Conservation (phyloP, 1,140 invertebrate species). For the Adelges cooleyi region DNA sequence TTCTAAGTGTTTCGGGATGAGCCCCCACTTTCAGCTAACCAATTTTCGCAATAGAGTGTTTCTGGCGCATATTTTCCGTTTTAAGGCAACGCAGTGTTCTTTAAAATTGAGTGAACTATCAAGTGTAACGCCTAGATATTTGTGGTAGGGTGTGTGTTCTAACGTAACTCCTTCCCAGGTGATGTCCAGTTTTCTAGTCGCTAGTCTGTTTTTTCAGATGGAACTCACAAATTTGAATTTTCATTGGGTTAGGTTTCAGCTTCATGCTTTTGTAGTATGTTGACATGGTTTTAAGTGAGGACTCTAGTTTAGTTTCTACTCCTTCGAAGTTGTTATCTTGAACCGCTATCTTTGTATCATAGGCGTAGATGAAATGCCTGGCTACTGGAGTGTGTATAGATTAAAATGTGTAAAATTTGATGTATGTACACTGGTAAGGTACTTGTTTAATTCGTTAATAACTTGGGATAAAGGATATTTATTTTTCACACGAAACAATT, state of each 20-base stretch:
- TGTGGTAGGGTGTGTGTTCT: too few species aligned
- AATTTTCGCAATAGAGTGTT: too few species aligned
- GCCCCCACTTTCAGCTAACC: too few species aligned
- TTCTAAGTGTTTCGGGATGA: too few species aligned
- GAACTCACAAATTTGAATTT: slow-evolving; percentile 6
- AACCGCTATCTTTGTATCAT: background rate
- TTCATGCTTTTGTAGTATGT: background rate
- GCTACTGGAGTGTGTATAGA: background rate
- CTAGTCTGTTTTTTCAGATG: slow-evolving; percentile 10
- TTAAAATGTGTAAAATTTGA: too few species aligned
- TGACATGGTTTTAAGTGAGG: background rate
- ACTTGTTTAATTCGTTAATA: too few species aligned
- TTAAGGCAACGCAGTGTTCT: background rate
- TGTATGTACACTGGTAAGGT: too few species aligned
- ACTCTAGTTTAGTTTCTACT: slow-evolving; percentile 3
- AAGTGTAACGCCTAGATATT: slow-evolving; percentile 9
- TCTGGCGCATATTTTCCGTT: background rate
- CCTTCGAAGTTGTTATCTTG: background rate
- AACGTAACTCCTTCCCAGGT: background rate
- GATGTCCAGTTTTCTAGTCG: background rate
- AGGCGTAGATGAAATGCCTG: background rate
- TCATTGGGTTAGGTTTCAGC: slow-evolving; percentile 1
- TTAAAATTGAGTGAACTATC: slow-evolving; percentile 14
- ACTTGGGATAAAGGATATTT: too few species aligned
- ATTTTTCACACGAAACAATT: too few species aligned